phyloP scores from a whole-genome alignment of 2,113 vertebrate species.

The Alectura lathami region DNA sequence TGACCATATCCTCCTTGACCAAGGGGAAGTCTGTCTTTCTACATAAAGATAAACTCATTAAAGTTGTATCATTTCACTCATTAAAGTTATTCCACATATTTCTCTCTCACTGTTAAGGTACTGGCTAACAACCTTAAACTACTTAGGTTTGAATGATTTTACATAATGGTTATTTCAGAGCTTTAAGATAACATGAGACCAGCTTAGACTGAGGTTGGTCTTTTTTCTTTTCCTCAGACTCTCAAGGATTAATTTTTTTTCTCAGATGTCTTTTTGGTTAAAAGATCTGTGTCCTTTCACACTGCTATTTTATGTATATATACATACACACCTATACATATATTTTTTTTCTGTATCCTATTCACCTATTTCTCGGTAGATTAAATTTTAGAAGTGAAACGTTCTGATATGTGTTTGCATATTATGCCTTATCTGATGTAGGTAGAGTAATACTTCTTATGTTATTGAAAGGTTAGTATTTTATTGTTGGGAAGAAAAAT shows the following conservation, averaged over 20 bases:
- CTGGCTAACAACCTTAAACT: neutral
- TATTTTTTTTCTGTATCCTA: neutral
- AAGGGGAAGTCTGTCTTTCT: too few relatives aligned
- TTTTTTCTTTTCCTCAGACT: neutral
- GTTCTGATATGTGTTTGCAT: neutral
- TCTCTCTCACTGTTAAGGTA: neutral
- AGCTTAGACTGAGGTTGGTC: accelerated
- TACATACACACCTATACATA: too few relatives aligned
- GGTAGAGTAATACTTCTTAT: neutral
- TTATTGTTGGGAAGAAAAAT: neutral
- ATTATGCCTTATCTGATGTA: neutral
- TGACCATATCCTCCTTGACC: too few relatives aligned
- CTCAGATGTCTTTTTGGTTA: neutral
- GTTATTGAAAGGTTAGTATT: neutral
- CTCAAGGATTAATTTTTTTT: neutral
- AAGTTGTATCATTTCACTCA: too few relatives aligned
- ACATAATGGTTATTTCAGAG: neutral
- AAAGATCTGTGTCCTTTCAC: neutral
- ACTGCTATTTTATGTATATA: accelerated
- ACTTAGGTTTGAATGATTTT: neutral
- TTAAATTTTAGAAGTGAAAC: neutral
- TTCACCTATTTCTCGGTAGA: neutral
- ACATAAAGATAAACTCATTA: too few relatives aligned
- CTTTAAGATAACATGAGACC: neutral
- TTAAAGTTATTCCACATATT: neutral